Evolutionary conservation across 2,113 vertebrate species (phyloP).

Genomic region (Cyprinus carpio): DNA sequence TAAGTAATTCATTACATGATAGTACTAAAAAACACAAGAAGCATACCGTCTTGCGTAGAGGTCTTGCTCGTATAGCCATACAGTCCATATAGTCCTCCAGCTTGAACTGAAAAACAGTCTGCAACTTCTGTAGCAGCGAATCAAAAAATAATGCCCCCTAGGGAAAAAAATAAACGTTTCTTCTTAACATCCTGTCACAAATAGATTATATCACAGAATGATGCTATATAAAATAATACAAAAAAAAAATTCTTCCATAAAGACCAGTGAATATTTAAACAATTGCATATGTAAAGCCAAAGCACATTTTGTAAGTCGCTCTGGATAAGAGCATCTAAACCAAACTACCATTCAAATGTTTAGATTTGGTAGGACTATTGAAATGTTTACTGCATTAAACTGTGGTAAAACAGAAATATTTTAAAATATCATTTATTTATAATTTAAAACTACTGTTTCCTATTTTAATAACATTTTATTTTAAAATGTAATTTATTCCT

Average conservation of each 20-base stretch:
- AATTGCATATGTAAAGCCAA: neutral
- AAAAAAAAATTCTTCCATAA: neutral
- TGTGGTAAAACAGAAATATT: neutral
- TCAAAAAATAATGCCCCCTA: conserved; percentile 94
- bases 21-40: neutral
- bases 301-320: neutral
- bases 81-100: conserved; percentile 96
- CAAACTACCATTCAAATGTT: neutral
- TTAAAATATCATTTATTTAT: neutral
- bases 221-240: neutral
- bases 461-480: neutral
- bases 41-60: conserved; percentile 88
- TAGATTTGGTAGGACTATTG: neutral
- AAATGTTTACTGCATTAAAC: neutral
- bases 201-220: neutral
- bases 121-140: conserved; percentile 89
- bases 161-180: conserved; percentile 34
- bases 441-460: neutral
- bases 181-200: too few relatives aligned
- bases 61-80: conserved; percentile 90
- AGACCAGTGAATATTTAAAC: neutral
- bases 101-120: conserved; percentile 92
- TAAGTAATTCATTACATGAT: neutral
- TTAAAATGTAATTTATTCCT: too few relatives aligned
- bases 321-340: neutral